Conservation (phyloP, 2,113 vertebrate genomes). For the Zosterops japonicus region DNA sequence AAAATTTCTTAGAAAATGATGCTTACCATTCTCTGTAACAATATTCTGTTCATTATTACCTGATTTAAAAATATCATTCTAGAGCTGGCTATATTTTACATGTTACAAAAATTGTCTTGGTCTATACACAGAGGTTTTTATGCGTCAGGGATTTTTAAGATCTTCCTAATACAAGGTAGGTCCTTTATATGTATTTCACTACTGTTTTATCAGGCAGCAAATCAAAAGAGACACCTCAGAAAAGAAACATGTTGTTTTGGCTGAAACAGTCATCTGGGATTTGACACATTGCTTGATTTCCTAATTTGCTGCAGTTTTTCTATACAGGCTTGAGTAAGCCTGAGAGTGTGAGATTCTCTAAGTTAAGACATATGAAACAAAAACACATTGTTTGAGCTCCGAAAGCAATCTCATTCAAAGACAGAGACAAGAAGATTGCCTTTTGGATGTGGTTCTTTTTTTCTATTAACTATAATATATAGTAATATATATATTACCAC, state of each 20-base stretch:
- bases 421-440: background rate
- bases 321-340: background rate
- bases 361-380: background rate
- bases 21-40: background rate
- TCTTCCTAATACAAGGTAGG: background rate
- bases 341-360: background rate
- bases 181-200: background rate
- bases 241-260: background rate
- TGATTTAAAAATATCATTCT: background rate
- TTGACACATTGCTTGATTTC: background rate
- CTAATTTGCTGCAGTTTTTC: background rate
- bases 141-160: background rate
- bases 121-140: background rate
- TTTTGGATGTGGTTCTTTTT: background rate
- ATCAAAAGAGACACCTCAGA: background rate
- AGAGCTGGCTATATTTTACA: background rate
- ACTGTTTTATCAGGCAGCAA: background rate
- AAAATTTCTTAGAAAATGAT: background rate
- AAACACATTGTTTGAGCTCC: background rate
- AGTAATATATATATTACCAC: too few relatives aligned
- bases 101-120: background rate
- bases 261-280: background rate
- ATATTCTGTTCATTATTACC: background rate
- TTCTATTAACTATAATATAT: background rate
- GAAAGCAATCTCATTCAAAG: background rate